Percentiles rank a stretch among this genome's conserved stretches.
Conservation (phyloP, 2,888 invertebrate genomes). For the Aphidoletes aphidimyza region DNA sequence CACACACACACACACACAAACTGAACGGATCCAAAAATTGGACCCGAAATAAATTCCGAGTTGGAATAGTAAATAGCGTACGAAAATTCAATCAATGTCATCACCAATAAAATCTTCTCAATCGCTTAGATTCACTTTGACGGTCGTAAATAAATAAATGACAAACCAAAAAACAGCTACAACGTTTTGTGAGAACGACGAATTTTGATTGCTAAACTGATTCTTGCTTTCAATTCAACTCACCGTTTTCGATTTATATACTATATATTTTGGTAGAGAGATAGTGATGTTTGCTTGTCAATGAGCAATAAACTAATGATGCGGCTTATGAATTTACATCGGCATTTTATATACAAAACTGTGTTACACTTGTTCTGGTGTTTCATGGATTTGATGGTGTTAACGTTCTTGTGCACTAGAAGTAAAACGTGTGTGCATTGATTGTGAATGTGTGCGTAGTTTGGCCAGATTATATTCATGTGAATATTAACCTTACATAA, state of each 20-base stretch:
- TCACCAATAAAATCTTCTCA: not conserved
- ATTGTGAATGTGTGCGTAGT: not conserved
- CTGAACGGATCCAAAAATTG: not conserved
- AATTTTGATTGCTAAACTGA: too few relatives aligned
- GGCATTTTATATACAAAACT: conserved; percentile 1
- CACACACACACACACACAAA: not conserved
- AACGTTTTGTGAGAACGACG: too few relatives aligned
- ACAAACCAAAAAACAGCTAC: not conserved
- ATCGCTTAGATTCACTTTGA: not conserved
- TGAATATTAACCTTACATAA: conserved; percentile 23
- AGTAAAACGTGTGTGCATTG: too few relatives aligned
- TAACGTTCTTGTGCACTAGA: too few relatives aligned
- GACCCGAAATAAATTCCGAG: not conserved
- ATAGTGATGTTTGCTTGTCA: conserved; percentile 23
- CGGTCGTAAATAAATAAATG: conserved; percentile 11
- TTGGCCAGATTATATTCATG: not conserved
- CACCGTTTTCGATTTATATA: not conserved
- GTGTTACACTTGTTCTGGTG: not conserved
- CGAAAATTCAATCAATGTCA: conserved; percentile 38
- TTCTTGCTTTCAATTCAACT: too few relatives aligned
- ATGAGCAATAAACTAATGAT: conserved; percentile 22
- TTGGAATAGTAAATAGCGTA: not conserved
- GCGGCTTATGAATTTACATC: not conserved
- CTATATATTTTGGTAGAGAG: not conserved
- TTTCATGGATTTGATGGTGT: not conserved